These are phyloP conservation scores for Meliscaeva auricollis DNA, from an alignment of 2,888 invertebrate species.

Conservation along the genomic window DNA sequence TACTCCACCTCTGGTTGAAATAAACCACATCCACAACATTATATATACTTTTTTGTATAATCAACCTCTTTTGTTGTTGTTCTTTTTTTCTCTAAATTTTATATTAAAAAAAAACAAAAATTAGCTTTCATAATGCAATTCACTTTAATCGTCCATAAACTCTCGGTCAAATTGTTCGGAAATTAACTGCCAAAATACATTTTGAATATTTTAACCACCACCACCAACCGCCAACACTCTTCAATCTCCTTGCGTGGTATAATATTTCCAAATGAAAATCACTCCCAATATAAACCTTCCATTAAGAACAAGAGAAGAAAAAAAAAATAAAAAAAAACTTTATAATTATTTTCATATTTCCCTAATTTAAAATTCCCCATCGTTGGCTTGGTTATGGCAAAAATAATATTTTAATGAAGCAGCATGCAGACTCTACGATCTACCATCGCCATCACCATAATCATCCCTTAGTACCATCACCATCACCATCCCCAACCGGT, in stretches of 20 bases:
- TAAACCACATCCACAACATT: conserved; percentile 15
- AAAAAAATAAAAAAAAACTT: conserved; percentile 31
- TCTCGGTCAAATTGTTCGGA: conserved; percentile 58
- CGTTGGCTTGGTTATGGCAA: conserved; percentile 24
- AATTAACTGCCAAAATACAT: conserved; percentile 57
- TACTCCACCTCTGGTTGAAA: background rate
- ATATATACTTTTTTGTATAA: too few relatives aligned
- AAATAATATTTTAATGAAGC: conserved; percentile 67
- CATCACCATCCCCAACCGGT: background rate
- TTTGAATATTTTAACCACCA: conserved; percentile 56
- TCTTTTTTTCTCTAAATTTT: conserved; percentile 2
- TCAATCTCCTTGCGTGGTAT: background rate
- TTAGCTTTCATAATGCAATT: conserved; percentile 53
- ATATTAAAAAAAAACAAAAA: conserved; percentile 22
- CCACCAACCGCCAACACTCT: background rate
- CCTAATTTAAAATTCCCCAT: conserved; percentile 53
- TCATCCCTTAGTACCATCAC: background rate
- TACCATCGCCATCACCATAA: conserved; percentile 10
- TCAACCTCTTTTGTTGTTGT: background rate
- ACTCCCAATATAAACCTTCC: conserved; percentile 35
- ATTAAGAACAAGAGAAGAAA: conserved; percentile 10
- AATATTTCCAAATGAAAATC: conserved; percentile 25
- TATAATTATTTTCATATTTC: conserved; percentile 68
- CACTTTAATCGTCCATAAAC: conserved; percentile 55
- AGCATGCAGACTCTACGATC: conserved; percentile 67